Percentiles rank a stretch among this genome's conserved stretches.
phyloP scores from a whole-genome alignment of 2,797 vertebrate genomes.

The Neoniphon sammara region DNA sequence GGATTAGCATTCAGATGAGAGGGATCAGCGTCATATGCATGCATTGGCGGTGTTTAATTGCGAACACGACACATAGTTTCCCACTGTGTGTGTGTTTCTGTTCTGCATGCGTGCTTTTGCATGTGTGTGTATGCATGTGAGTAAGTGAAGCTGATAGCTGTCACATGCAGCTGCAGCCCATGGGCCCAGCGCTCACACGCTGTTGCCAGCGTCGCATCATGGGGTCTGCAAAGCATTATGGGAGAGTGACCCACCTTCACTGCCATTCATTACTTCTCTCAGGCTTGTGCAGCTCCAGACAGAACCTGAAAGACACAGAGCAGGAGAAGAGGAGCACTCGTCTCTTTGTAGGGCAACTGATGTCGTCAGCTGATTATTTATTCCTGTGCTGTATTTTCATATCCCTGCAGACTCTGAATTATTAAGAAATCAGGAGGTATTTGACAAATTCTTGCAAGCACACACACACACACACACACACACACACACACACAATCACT shows the following conservation, averaged over 20 bases:
- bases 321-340: conserved; percentile 42
- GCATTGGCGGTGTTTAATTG: conserved; percentile 47
- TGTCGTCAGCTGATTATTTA: conserved; percentile 37
- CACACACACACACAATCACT: no score
- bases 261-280: conserved; percentile 3
- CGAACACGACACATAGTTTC: conserved; percentile 29
- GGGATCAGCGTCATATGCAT: conserved; percentile 74
- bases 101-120: conserved; percentile 33
- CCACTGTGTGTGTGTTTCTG: conserved; percentile 37
- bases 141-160: conserved; percentile 65
- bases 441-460: neutral
- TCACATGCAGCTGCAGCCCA: conserved; percentile 71
- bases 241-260: conserved; percentile 46
- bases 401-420: neutral
- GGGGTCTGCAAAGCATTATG: conserved; percentile 70
- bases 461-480: no score
- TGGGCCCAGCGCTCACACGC: conserved; percentile 38
- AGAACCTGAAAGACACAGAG: conserved; percentile 35
- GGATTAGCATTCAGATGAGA: conserved; percentile 64
- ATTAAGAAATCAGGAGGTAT: conserved; percentile 6
- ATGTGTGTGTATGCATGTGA: conserved; percentile 39
- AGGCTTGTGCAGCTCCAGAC: conserved; percentile 15
- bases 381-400: conserved; percentile 21
- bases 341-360: conserved; percentile 20
- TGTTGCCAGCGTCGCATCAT: conserved; percentile 69